Evolutionary conservation across 2,888 invertebrate genomes (phyloP).

Genomic region (Mallateleia sp.): DNA sequence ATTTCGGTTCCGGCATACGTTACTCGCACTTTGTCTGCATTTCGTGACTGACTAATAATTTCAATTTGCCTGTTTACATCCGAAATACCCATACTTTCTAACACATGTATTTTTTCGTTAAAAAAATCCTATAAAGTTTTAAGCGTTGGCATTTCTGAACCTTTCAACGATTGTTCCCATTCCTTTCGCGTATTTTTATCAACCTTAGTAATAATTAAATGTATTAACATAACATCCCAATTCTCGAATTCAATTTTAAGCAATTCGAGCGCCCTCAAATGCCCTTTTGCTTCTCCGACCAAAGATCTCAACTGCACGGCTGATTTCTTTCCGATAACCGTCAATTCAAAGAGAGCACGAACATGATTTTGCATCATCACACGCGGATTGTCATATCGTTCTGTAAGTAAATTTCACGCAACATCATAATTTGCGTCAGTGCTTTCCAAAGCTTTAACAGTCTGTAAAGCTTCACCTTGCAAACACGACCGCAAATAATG

Average conservation of each 20-base stretch:
- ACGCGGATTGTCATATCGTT: conserved; percentile 24
- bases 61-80: background rate
- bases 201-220: conserved; percentile 1
- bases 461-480: conserved; percentile 69
- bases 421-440: conserved; percentile 70
- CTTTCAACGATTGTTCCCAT: conserved; percentile 19
- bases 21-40: conserved; percentile 1
- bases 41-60: background rate
- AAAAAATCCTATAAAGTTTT: conserved; percentile 19
- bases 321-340: background rate
- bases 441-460: conserved; percentile 62
- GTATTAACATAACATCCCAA: conserved; percentile 4
- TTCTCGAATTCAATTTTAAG: background rate
- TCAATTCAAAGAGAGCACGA: conserved; percentile 13
- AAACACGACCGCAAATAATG: conserved; percentile 73
- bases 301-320: background rate
- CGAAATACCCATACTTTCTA: conserved; percentile 15
- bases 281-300: conserved; percentile 13
- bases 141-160: conserved; percentile 9
- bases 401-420: conserved; percentile 72
- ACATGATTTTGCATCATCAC: conserved; percentile 29
- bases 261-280: conserved; percentile 15
- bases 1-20: background rate
- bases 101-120: conserved; percentile 5
- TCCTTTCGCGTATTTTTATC: conserved; percentile 21